Percentiles rank a stretch among this genome's conserved stretches.
Evolutionary conservation across 2,113 vertebrate species (phyloP).

Genomic region (Serilophus lunatus): DNA sequence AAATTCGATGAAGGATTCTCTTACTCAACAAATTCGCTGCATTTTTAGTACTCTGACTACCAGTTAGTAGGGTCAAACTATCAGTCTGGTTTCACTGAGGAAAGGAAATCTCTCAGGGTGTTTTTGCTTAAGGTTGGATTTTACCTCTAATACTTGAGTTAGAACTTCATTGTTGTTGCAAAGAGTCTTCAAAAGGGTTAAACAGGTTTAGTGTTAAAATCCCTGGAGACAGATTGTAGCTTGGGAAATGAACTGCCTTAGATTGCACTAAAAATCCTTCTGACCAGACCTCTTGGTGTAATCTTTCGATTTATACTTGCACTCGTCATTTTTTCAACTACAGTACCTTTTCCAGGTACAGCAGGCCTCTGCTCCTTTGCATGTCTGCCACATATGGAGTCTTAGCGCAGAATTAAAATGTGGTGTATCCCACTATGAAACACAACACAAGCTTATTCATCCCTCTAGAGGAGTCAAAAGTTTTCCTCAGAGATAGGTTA

Average conservation of each 20-base stretch:
- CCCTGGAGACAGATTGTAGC: background rate
- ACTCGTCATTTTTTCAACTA: background rate
- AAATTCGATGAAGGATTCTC: background rate
- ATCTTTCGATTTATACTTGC: background rate
- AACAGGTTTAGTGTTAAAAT: background rate
- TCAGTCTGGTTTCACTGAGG: background rate
- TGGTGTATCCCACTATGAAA: background rate
- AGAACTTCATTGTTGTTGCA: background rate
- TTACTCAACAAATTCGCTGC: background rate
- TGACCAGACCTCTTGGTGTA: background rate
- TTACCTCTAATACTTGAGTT: background rate
- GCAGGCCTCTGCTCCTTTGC: background rate
- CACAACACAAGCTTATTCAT: background rate
- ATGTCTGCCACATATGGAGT: background rate
- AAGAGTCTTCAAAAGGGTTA: background rate
- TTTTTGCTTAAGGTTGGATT: background rate
- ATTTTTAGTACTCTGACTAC: background rate
- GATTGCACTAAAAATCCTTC: background rate
- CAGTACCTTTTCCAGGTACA: background rate
- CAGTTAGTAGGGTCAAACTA: background rate
- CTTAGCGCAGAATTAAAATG: background rate
- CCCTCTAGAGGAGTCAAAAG: background rate
- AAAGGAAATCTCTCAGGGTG: background rate
- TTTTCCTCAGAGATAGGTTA: background rate
- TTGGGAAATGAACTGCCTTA: background rate